phyloP scores from a whole-genome alignment of 1,140 invertebrate genomes.

The Rhizoglyphus robini region DNA sequence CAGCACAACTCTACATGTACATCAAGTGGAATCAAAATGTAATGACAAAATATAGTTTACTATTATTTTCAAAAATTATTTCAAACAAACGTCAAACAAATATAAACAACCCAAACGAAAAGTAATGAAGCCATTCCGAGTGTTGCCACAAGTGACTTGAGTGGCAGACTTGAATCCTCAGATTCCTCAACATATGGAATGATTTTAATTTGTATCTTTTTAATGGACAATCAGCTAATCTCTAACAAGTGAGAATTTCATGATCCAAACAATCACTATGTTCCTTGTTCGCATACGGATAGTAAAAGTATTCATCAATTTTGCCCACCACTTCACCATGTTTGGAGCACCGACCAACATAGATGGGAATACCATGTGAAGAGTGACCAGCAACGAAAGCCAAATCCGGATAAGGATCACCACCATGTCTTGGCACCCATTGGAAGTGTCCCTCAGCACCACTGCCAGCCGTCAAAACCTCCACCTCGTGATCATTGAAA shows the following conservation, averaged over 20 bases:
- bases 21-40: no score
- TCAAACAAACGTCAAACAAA: no score
- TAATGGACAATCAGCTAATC: no score
- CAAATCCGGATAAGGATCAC: not conserved
- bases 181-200: no score
- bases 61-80: no score
- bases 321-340: slow-evolving; percentile 1
- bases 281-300: not conserved
- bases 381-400: not conserved
- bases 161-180: no score
- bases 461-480: not conserved
- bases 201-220: no score
- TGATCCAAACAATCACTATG: not conserved
- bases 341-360: not conserved
- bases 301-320: slow-evolving; percentile 16
- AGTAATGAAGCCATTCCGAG: no score
- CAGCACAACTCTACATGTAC: no score
- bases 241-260: not conserved
- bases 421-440: slow-evolving; percentile 12
- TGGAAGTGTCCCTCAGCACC: not conserved
- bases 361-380: not conserved
- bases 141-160: no score
- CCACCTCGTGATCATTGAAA: not conserved
- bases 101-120: no score
- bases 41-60: no score